phyloP scores from a whole-genome alignment of 35 echinoderm and acorn worm genomes.

The Apostichopus californicus region DNA sequence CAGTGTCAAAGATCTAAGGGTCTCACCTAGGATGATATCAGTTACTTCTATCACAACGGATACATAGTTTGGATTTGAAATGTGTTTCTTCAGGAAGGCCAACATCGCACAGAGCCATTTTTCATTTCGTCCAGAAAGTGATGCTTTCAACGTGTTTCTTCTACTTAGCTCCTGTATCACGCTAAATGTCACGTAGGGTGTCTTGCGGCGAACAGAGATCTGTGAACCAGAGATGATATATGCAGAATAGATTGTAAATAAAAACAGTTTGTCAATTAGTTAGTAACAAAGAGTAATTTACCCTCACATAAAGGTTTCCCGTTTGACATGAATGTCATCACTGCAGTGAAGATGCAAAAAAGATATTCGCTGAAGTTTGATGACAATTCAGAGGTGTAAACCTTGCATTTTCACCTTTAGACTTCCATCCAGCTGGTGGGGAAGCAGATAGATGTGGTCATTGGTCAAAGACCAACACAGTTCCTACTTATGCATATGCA shows the following conservation, averaged over 20 bases:
- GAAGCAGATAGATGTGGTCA: too few relatives aligned
- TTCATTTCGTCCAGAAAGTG: slow-evolving; percentile 88
- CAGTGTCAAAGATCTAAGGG: background rate
- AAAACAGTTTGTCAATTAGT: too few relatives aligned
- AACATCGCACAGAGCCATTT: slow-evolving; percentile 82
- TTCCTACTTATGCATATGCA: too few relatives aligned
- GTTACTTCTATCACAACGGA: slow-evolving; percentile 73
- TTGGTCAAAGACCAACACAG: too few relatives aligned
- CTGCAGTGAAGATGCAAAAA: too few relatives aligned
- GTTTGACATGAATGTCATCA: too few relatives aligned
- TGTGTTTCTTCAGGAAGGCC: slow-evolving; percentile 82
- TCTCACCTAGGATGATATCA: slow-evolving; percentile 86
- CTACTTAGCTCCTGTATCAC: slow-evolving; percentile 88
- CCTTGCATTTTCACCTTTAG: too few relatives aligned
- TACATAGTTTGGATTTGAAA: slow-evolving; percentile 83
- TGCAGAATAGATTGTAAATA: background rate
- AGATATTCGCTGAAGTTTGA: too few relatives aligned
- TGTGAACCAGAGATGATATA: slow-evolving; percentile 28
- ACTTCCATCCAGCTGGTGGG: too few relatives aligned
- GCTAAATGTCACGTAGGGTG: slow-evolving; percentile 80
- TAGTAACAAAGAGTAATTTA: too few relatives aligned
- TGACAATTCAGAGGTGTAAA: too few relatives aligned
- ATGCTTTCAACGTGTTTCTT: slow-evolving; percentile 74
- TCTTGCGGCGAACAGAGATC: slow-evolving; percentile 50
- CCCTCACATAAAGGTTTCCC: too few relatives aligned